phyloP scores from a whole-genome alignment of 2,113 vertebrate species.

The Ibidorhyncha struthersii region DNA sequence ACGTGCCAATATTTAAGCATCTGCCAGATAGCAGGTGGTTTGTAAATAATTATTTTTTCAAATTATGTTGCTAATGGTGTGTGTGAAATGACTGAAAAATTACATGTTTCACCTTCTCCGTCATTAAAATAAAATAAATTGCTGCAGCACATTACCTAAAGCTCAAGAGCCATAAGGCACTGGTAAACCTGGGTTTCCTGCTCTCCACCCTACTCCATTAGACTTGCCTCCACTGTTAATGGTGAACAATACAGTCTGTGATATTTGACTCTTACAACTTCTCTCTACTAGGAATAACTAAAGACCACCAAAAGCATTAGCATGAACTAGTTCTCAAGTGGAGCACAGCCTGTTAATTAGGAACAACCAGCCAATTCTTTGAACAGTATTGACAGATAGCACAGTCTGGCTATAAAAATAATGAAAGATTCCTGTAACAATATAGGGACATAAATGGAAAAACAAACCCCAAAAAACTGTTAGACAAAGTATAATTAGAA shows the following conservation, averaged over 20 bases:
- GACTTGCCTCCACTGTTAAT: neutral
- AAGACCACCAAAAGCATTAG: neutral
- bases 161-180: neutral
- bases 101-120: conserved; percentile 47
- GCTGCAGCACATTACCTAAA: conserved; percentile 9
- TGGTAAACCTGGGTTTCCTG: neutral
- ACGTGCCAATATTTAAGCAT: conserved; percentile 49
- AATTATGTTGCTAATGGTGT: conserved; percentile 51
- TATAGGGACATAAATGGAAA: neutral
- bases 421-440: neutral
- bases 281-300: neutral
- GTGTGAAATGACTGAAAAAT: conserved; percentile 57
- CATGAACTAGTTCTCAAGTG: neutral
- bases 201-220: neutral
- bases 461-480: neutral
- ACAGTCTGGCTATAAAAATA: neutral
- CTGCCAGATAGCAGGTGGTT: conserved; percentile 54
- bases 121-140: conserved; percentile 56
- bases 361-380: neutral
- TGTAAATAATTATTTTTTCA: conserved; percentile 62
- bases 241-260: neutral
- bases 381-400: neutral
- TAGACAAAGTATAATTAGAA: neutral
- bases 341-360: neutral
- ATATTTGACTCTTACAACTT: neutral